phyloP scores from a whole-genome alignment of 1,140 invertebrate species.

The Pseudomyrmex dendroicus region DNA sequence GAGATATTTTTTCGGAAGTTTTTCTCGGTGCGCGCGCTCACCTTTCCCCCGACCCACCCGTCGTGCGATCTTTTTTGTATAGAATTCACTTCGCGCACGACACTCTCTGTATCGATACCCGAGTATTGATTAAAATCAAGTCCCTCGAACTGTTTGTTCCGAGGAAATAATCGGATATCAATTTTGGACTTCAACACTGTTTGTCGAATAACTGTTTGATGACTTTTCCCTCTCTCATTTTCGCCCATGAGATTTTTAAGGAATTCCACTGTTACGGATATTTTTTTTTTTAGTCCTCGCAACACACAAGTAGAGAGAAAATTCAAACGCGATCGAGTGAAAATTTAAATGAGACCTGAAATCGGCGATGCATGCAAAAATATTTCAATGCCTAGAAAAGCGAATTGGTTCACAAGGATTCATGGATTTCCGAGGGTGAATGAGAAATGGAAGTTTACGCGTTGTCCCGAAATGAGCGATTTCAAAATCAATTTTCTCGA shows the following conservation, averaged over 20 bases:
- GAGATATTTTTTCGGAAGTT: conserved; percentile 30
- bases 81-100: neutral
- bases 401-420: conserved; percentile 23
- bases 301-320: too few relatives aligned
- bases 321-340: neutral
- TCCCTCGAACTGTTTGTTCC: neutral
- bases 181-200: neutral
- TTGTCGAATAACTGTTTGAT: neutral
- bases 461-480: conserved; percentile 69
- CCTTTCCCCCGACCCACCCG: neutral
- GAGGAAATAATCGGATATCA: conserved; percentile 8
- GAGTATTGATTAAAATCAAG: conserved; percentile 25
- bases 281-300: neutral
- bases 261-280: neutral
- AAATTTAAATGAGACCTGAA: conserved; percentile 27
- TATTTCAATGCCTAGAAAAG: conserved; percentile 40
- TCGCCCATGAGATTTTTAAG: neutral
- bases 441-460: conserved; percentile 60
- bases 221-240: neutral
- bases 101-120: neutral
- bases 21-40: conserved; percentile 49
- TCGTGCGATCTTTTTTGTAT: conserved; percentile 34
- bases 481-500: conserved; percentile 75
- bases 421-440: conserved; percentile 41
- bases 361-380: conserved; percentile 34